Conservation (phyloP, 2,888 invertebrate species). For the Asteroscopus sphinx region DNA sequence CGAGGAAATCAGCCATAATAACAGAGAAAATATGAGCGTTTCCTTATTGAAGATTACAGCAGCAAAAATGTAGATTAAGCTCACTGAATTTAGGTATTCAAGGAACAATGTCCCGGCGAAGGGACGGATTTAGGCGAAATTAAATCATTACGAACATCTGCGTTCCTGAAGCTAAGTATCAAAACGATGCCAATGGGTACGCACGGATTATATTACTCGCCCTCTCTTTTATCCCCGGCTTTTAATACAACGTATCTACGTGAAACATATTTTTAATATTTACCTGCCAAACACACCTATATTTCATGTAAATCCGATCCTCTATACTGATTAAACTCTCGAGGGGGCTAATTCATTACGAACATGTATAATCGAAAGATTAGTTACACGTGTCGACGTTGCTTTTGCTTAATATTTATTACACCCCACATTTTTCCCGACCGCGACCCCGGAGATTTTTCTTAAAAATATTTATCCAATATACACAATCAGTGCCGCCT, state of each 20-base stretch:
- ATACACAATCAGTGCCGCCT: slow-evolving; percentile 87
- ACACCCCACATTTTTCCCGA: slow-evolving; percentile 76
- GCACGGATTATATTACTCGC: slow-evolving; percentile 58
- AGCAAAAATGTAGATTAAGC: slow-evolving; percentile 57
- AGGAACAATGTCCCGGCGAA: slow-evolving; percentile 63
- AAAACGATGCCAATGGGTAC: slow-evolving; percentile 63
- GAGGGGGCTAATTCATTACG: slow-evolving; percentile 70
- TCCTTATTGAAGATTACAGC: slow-evolving; percentile 49
- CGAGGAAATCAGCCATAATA: slow-evolving; percentile 47
- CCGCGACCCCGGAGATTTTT: slow-evolving; percentile 75
- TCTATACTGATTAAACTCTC: slow-evolving; percentile 67
- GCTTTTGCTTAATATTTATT: slow-evolving; percentile 82
- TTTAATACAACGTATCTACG: slow-evolving; percentile 52
- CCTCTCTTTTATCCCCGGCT: slow-evolving; percentile 52
- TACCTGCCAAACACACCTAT: slow-evolving; percentile 61
- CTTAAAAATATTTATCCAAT: slow-evolving; percentile 87
- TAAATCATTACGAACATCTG: slow-evolving; percentile 85
- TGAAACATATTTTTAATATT: slow-evolving; percentile 54
- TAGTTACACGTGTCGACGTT: slow-evolving; percentile 85
- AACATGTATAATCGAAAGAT: slow-evolving; percentile 79
- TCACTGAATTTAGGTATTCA: slow-evolving; percentile 66
- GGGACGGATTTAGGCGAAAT: slow-evolving; percentile 76
- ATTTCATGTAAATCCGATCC: slow-evolving; percentile 66
- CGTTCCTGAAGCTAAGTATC: slow-evolving; percentile 63
- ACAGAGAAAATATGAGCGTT: slow-evolving; percentile 47